These are phyloP conservation scores for Bujurquina vittata DNA, from an alignment of 2,113 vertebrate species.

Conservation along the genomic window DNA sequence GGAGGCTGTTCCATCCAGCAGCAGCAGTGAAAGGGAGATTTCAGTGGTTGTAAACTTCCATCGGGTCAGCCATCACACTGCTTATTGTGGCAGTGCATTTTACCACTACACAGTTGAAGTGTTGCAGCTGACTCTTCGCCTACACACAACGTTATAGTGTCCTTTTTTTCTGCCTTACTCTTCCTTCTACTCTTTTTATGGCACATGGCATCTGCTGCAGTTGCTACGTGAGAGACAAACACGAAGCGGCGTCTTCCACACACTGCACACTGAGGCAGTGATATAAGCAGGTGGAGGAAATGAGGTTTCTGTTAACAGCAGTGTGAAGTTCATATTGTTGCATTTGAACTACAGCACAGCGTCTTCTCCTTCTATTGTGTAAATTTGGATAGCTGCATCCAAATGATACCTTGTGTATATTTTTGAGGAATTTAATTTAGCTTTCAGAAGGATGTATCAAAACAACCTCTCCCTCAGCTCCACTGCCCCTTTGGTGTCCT, in stretches of 20 bases:
- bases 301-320: constrained; percentile 68
- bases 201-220: constrained; percentile 54
- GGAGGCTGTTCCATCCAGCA: constrained; percentile 24
- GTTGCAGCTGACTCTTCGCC: not conserved
- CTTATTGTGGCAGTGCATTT: constrained; percentile 18
- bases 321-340: constrained; percentile 63
- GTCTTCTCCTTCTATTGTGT: not conserved
- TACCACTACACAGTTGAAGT: constrained; percentile 3
- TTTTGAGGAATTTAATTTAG: not conserved
- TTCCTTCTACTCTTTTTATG: constrained; percentile 47
- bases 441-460: not conserved
- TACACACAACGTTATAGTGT: constrained; percentile 3
- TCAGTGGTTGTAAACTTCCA: constrained; percentile 36
- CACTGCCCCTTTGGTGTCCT: not conserved
- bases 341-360: constrained; percentile 5
- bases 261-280: not conserved
- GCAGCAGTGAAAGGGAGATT: constrained; percentile 29
- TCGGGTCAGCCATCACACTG: not conserved
- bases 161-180: not conserved
- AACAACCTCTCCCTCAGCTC: not conserved
- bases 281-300: constrained; percentile 59
- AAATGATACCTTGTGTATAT: not conserved
- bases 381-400: not conserved
- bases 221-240: constrained; percentile 65
- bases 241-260: constrained; percentile 26